These are phyloP conservation scores for Cololabis saira DNA, from an alignment of 2,113 vertebrate genomes.

Conservation along the genomic window DNA sequence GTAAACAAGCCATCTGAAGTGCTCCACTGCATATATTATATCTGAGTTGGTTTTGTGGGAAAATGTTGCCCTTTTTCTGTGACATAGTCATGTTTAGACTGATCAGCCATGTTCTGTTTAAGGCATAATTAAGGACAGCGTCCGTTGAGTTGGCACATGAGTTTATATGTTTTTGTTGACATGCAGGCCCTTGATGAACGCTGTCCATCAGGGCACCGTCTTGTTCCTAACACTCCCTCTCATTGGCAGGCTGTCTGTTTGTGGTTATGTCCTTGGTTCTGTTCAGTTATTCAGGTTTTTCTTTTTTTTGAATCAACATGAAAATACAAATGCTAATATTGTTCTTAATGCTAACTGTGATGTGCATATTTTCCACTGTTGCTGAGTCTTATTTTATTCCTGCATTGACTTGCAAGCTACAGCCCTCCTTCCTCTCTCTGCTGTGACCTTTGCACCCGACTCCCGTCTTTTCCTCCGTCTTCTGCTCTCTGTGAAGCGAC, in stretches of 20 bases:
- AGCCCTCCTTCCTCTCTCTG: slow-evolving; percentile 79
- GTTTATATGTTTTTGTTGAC: slow-evolving; percentile 75
- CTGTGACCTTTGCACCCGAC: slow-evolving; percentile 85
- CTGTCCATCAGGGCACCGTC: not conserved
- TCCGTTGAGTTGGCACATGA: not conserved
- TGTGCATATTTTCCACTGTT: slow-evolving; percentile 84
- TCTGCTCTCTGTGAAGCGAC: slow-evolving; percentile 86
- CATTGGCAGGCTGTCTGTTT: slow-evolving; percentile 53
- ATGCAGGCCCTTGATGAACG: slow-evolving; percentile 30
- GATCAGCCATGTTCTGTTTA: not conserved
- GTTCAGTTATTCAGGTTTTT: slow-evolving; percentile 64
- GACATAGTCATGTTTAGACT: not conserved
- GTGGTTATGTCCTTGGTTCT: slow-evolving; percentile 71
- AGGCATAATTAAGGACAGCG: slow-evolving; percentile 1
- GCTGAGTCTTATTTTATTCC: slow-evolving; percentile 80
- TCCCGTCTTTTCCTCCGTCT: slow-evolving; percentile 62
- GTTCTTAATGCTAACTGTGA: slow-evolving; percentile 84
- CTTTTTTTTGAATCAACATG: slow-evolving; percentile 57
- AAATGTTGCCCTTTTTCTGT: slow-evolving; percentile 8
- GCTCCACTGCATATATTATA: not conserved
- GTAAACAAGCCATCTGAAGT: slow-evolving; percentile 12
- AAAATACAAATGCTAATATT: slow-evolving; percentile 74
- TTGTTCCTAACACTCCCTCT: not conserved
- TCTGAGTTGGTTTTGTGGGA: slow-evolving; percentile 17
- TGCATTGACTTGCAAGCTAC: slow-evolving; percentile 85